Conservation (phyloP, 2,797 vertebrate genomes). For the Cottoperca gobio region DNA sequence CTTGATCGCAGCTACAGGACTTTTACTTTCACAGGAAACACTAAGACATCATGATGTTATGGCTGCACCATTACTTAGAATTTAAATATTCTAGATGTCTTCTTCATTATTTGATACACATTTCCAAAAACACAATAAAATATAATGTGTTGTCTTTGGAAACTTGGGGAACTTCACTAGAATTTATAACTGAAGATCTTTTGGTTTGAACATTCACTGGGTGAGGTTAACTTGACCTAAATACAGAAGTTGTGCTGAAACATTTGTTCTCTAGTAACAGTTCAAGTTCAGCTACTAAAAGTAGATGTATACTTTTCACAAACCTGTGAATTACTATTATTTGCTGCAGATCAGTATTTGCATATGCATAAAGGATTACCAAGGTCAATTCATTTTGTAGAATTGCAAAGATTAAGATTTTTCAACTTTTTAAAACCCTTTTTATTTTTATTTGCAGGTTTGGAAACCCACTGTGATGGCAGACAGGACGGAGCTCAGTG, state of each 20-base stretch:
- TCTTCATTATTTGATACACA: too few relatives aligned
- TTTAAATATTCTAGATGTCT: not conserved
- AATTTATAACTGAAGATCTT: too few relatives aligned
- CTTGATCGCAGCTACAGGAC: not conserved
- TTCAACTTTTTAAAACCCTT: not conserved
- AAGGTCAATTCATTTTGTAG: not conserved
- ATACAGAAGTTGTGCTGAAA: too few relatives aligned
- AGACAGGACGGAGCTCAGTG: constrained; percentile 47
- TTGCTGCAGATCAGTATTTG: not conserved
- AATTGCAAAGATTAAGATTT: not conserved
- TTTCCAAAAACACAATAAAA: too few relatives aligned
- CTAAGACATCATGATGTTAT: not conserved
- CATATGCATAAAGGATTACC: not conserved
- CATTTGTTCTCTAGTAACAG: too few relatives aligned
- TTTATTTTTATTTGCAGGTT: constrained; percentile 36
- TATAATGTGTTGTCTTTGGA: too few relatives aligned
- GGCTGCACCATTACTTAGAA: not conserved
- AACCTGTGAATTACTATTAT: not conserved
- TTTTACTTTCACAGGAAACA: not conserved
- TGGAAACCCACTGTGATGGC: constrained; percentile 44
- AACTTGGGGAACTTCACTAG: too few relatives aligned
- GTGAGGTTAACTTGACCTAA: too few relatives aligned
- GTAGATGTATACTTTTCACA: too few relatives aligned
- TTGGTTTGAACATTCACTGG: too few relatives aligned
- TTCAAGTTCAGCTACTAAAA: too few relatives aligned